phyloP scores from a whole-genome alignment of 2,888 invertebrate genomes.

The Eupithecia dodoneata region DNA sequence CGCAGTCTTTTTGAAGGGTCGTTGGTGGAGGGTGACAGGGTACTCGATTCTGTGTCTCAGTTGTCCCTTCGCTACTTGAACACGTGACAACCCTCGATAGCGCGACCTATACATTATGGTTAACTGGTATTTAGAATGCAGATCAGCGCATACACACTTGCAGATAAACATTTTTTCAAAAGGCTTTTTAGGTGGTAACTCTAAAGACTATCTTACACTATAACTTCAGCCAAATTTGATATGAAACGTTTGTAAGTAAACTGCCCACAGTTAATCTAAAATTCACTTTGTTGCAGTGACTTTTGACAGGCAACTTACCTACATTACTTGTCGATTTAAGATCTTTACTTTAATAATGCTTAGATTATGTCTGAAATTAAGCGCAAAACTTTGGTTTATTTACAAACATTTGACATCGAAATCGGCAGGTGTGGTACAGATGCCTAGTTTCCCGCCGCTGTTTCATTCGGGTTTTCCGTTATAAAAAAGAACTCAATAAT shows the following conservation, averaged over 20 bases:
- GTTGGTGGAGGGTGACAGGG: slow-evolving; percentile 62
- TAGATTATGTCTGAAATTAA: too few relatives aligned
- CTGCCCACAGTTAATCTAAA: too few relatives aligned
- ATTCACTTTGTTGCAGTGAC: too few relatives aligned
- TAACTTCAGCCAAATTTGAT: background rate
- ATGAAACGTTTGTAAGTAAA: background rate
- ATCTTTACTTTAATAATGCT: too few relatives aligned
- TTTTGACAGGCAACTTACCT: too few relatives aligned
- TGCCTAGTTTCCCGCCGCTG: background rate
- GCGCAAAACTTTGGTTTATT: background rate
- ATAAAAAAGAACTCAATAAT: background rate
- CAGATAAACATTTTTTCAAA: background rate
- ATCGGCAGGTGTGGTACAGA: background rate
- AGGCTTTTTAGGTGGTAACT: background rate
- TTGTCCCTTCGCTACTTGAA: slow-evolving; percentile 66
- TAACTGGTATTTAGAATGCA: slow-evolving; percentile 13
- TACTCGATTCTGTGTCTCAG: slow-evolving; percentile 42
- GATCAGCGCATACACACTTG: background rate
- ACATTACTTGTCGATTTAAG: too few relatives aligned
- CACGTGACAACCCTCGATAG: slow-evolving; percentile 68
- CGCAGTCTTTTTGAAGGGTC: slow-evolving; percentile 57
- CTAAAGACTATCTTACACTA: background rate
- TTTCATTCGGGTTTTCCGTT: background rate
- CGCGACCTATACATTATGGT: slow-evolving; percentile 25
- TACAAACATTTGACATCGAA: background rate